These are phyloP conservation scores for Pyralis farinalis DNA, from an alignment of 2,888 invertebrate species.

Conservation along the genomic window DNA sequence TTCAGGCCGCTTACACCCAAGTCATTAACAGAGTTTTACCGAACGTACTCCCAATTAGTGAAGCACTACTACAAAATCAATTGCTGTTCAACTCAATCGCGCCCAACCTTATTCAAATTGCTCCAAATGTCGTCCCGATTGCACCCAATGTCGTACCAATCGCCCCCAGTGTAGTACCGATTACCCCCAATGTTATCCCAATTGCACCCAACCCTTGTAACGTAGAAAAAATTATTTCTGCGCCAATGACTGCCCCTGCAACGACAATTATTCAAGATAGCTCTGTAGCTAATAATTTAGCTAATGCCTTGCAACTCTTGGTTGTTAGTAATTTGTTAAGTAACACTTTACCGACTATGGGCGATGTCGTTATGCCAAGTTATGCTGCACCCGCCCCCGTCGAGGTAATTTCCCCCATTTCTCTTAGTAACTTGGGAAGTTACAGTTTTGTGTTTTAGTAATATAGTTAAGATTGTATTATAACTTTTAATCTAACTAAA, in stretches of 20 bases:
- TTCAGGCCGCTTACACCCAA: slow-evolving; percentile 42
- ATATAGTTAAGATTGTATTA: no score
- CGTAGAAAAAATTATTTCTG: slow-evolving; percentile 16
- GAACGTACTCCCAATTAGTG: slow-evolving; percentile 29
- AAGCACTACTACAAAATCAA: slow-evolving; percentile 33
- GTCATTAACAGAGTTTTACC: slow-evolving; percentile 41
- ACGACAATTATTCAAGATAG: slow-evolving; percentile 55
- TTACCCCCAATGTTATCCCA: slow-evolving; percentile 4
- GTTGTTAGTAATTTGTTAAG: slow-evolving; percentile 60
- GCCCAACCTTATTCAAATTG: slow-evolving; percentile 6
- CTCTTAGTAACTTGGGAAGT: slow-evolving; percentile 18
- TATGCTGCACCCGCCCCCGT: slow-evolving; percentile 21
- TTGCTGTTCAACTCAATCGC: slow-evolving; percentile 27
- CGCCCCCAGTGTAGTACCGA: slow-evolving; percentile 1
- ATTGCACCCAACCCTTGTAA: slow-evolving; percentile 16
- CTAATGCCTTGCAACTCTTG: slow-evolving; percentile 57
- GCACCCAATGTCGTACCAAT: slow-evolving; percentile 19
- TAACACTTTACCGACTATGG: slow-evolving; percentile 42
- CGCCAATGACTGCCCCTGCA: slow-evolving; percentile 22
- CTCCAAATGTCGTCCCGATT: slow-evolving; percentile 20
- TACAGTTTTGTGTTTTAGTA: slow-evolving; percentile 32
- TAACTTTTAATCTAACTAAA: no score
- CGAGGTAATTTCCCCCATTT: slow-evolving; percentile 16
- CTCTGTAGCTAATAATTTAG: slow-evolving; percentile 58
- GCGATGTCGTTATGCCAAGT: slow-evolving; percentile 25